Percentiles rank a stretch among this genome's conserved stretches.
These are phyloP conservation scores for Labrus mixtus DNA, from an alignment of 2,113 vertebrate genomes.

Conservation along the genomic window DNA sequence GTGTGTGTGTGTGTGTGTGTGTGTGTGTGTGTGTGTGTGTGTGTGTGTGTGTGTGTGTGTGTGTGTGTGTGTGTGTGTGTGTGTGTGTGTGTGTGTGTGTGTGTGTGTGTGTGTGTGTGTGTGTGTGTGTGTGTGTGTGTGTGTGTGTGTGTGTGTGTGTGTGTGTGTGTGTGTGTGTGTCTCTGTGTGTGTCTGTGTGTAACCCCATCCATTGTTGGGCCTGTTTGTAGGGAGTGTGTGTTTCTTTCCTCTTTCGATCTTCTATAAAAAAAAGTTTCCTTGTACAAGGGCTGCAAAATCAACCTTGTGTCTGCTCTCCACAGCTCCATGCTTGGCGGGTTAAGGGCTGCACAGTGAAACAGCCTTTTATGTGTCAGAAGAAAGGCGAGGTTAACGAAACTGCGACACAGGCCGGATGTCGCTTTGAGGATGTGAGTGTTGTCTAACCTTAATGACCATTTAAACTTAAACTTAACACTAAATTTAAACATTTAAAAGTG, in stretches of 20 bases:
- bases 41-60: constrained; percentile 73
- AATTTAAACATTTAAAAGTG: no score
- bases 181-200: no score
- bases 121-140: constrained; percentile 73
- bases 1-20: constrained; percentile 72
- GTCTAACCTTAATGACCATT: no score
- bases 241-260: neutral
- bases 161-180: constrained; percentile 72
- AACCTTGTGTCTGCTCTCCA: constrained; percentile 32
- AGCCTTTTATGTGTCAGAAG: constrained; percentile 92
- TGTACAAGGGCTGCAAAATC: constrained; percentile 1
- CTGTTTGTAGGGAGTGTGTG: neutral
- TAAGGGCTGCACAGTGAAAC: constrained; percentile 80
- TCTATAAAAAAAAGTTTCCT: neutral
- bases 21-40: constrained; percentile 82
- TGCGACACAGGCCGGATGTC: constrained; percentile 79
- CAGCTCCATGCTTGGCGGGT: constrained; percentile 91
- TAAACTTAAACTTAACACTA: no score
- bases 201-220: no score
- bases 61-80: constrained; percentile 72
- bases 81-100: constrained; percentile 72
- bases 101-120: constrained; percentile 82
- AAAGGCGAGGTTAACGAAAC: constrained; percentile 84
- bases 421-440: constrained; percentile 82
- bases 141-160: constrained; percentile 72